Evolutionary conservation across 2,888 invertebrate species (phyloP).

Genomic region (Campoplex capitator): DNA sequence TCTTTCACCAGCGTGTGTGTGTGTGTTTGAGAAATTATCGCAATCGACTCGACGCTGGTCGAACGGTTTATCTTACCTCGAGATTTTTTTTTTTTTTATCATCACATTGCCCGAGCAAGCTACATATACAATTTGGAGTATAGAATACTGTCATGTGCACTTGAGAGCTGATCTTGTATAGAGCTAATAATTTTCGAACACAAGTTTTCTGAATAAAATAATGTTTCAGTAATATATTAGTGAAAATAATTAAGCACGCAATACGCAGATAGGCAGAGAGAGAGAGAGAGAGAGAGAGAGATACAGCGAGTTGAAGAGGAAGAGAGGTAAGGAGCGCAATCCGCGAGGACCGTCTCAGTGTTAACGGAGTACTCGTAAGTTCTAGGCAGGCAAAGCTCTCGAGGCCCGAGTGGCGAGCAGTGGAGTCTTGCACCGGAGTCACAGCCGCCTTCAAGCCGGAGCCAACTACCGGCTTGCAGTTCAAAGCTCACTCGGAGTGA

Average conservation of each 20-base stretch:
- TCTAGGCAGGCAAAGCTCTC: constrained; percentile 76
- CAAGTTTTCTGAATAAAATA: too few relatives aligned
- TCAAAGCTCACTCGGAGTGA: constrained; percentile 71
- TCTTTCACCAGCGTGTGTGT: neutral
- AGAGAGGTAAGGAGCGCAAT: neutral
- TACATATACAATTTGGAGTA: too few relatives aligned
- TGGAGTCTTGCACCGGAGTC: constrained; percentile 71
- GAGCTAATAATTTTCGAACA: too few relatives aligned
- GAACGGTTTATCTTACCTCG: too few relatives aligned
- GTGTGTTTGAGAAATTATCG: neutral
- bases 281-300: neutral
- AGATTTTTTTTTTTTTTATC: too few relatives aligned
- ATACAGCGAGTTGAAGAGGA: neutral
- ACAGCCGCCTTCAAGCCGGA: constrained; percentile 69
- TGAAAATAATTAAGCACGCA: too few relatives aligned
- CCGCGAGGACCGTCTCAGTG: constrained; percentile 58
- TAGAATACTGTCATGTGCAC: too few relatives aligned
- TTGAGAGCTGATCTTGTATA: too few relatives aligned
- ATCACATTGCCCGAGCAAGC: too few relatives aligned
- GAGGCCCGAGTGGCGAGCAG: constrained; percentile 76
- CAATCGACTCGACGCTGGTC: neutral
- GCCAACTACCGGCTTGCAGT: constrained; percentile 67
- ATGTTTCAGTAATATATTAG: too few relatives aligned
- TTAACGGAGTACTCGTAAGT: constrained; percentile 75
- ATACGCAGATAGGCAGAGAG: too few relatives aligned